Evolutionary conservation across 2,113 vertebrate species (phyloP).

Genomic region (Sinocyclocheilus maitianheensis): DNA sequence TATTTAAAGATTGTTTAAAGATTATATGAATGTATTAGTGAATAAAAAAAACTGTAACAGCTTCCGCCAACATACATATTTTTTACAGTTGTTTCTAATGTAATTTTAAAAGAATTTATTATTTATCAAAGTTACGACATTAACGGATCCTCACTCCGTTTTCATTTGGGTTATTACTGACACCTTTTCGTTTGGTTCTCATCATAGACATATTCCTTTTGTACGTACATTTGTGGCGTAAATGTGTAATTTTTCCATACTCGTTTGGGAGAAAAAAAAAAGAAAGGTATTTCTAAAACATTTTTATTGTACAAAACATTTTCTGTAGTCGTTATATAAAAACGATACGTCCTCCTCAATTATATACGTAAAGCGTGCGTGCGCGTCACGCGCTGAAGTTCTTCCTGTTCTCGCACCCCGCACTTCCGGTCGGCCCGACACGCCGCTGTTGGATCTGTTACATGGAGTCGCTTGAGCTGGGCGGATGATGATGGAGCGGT

Average conservation of each 20-base stretch:
- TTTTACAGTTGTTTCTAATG: no score
- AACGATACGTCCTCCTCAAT: background rate
- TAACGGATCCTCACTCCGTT: no score
- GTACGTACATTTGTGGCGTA: background rate
- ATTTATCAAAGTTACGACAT: no score
- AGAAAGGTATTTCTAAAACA: no score
- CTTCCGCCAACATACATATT: no score
- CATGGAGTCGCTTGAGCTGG: conserved; percentile 22
- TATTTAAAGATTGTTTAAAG: no score
- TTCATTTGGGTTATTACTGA: no score
- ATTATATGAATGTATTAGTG: no score
- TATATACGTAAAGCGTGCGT: background rate
- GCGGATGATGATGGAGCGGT: conserved; percentile 47
- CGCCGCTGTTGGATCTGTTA: conserved; percentile 57
- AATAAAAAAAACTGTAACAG: no score
- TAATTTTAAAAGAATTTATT: no score
- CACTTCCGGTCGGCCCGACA: conserved; percentile 63
- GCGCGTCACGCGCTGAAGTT: background rate
- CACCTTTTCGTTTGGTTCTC: background rate
- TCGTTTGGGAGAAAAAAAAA: no score
- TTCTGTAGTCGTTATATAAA: background rate
- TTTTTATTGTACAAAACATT: background rate
- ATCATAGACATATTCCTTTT: background rate
- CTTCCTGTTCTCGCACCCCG: conserved; percentile 67
- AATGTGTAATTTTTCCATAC: background rate